Percentiles rank a stretch among this genome's conserved stretches.
These are phyloP conservation scores for Polyploca ridens DNA, from an alignment of 2,888 invertebrate species.

Conservation along the genomic window DNA sequence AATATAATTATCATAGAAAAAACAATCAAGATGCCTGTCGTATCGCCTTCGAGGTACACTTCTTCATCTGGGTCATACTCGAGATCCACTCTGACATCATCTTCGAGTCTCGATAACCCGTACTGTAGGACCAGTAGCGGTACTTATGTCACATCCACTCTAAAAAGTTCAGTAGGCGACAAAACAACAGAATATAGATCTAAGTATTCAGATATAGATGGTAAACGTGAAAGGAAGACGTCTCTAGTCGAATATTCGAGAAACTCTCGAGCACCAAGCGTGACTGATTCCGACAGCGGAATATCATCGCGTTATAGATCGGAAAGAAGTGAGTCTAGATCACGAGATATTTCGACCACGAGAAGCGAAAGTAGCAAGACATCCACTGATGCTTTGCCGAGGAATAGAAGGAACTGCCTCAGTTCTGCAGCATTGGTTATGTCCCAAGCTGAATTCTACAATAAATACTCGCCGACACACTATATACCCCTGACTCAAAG, in stretches of 20 bases:
- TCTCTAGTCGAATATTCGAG: slow-evolving; percentile 70
- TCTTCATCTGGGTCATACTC: slow-evolving; percentile 76
- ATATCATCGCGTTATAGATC: slow-evolving; percentile 66
- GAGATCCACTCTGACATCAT: slow-evolving; percentile 71
- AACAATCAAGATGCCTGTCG: slow-evolving; percentile 80
- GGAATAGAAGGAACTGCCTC: slow-evolving; percentile 71
- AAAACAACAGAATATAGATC: slow-evolving; percentile 70
- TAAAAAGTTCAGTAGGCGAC: slow-evolving; percentile 63
- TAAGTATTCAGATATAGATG: slow-evolving; percentile 70
- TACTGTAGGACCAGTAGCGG: slow-evolving; percentile 74
- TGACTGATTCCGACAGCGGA: slow-evolving; percentile 77
- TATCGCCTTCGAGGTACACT: slow-evolving; percentile 82
- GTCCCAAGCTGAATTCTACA: slow-evolving; percentile 88
- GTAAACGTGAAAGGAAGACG: slow-evolving; percentile 71
- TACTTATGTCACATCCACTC: slow-evolving; percentile 67
- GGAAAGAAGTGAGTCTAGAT: slow-evolving; percentile 82
- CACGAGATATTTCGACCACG: slow-evolving; percentile 80
- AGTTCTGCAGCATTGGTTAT: slow-evolving; percentile 81
- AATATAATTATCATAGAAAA: slow-evolving; percentile 21
- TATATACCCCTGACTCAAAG: slow-evolving; percentile 86
- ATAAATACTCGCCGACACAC: slow-evolving; percentile 90
- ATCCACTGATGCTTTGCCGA: slow-evolving; percentile 64
- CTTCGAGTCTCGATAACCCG: slow-evolving; percentile 82
- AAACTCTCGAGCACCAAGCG: slow-evolving; percentile 71
- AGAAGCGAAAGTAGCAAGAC: slow-evolving; percentile 82